A percentile compares a stretch with the other conserved stretches of the same genome.
Conservation (phyloP, 2,797 vertebrate genomes). For the Esox lucius region DNA sequence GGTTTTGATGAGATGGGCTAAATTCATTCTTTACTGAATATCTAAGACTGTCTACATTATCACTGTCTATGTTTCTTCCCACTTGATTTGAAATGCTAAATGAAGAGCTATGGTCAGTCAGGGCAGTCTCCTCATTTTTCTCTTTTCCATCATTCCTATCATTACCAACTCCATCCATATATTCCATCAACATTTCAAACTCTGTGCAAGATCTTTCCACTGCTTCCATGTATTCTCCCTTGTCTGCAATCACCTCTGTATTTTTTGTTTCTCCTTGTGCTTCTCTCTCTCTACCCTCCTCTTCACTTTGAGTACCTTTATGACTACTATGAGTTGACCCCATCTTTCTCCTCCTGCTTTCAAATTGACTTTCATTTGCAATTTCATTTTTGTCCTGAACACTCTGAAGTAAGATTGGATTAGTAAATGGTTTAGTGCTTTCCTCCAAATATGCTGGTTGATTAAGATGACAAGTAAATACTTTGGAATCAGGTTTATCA, state of each 20-base stretch:
- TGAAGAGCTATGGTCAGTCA: neutral
- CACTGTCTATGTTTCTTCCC: neutral
- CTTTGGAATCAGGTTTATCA: neutral
- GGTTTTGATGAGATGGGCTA: no score
- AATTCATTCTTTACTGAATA: neutral
- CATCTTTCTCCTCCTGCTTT: conserved; percentile 44
- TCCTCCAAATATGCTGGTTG: neutral
- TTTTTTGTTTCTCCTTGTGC: neutral
- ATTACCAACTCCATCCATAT: neutral
- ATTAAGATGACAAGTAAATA: neutral
- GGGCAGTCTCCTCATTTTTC: neutral
- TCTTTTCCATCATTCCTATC: neutral
- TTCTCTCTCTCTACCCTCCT: conserved; percentile 11
- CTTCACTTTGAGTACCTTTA: conserved; percentile 7
- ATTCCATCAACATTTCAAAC: neutral
- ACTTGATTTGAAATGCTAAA: neutral
- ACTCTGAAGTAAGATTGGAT: neutral
- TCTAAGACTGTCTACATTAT: neutral
- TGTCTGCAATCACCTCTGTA: neutral
- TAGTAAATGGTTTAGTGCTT: neutral
- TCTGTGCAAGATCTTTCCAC: neutral
- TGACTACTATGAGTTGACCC: conserved; percentile 34
- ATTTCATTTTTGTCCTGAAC: no score
- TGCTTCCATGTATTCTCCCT: neutral
- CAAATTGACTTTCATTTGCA: neutral